Evolutionary conservation across 2,888 invertebrate species (phyloP).

Genomic region (Drosophila hawaiiensis): DNA sequence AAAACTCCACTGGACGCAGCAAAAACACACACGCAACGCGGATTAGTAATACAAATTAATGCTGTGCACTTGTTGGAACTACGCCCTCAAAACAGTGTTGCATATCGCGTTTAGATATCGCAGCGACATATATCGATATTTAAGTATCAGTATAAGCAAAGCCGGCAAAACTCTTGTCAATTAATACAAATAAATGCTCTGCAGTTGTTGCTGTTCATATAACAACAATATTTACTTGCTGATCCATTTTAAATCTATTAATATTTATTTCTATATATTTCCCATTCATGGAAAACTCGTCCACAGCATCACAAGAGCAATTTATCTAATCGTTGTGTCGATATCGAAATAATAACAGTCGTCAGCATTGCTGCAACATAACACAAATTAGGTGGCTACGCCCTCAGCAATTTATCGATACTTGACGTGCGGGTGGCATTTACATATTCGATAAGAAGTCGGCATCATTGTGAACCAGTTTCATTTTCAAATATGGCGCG

Average conservation of each 20-base stretch:
- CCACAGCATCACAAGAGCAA: conserved; percentile 43
- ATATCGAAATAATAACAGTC: conserved; percentile 8
- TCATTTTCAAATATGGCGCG: conserved; percentile 5
- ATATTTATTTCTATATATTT: not conserved
- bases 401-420: conserved; percentile 1
- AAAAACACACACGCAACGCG: conserved; percentile 40
- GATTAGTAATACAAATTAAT: conserved; percentile 61
- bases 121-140: conserved; percentile 27
- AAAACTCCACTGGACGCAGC: conserved; percentile 34
- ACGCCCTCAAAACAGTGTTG: conserved; percentile 72
- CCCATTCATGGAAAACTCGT: conserved; percentile 55
- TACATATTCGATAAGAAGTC: conserved; percentile 13
- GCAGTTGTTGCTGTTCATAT: conserved; percentile 34
- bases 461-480: conserved; percentile 10
- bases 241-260: not conserved
- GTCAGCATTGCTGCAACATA: conserved; percentile 5
- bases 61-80: conserved; percentile 76
- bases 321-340: conserved; percentile 23
- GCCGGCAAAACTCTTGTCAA: not conserved
- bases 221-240: not conserved
- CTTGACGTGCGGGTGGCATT: not conserved
- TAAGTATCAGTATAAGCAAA: not conserved
- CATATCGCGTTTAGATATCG: not conserved
- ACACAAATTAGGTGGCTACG: not conserved
- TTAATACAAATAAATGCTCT: conserved; percentile 35